Evolutionary conservation across 1,140 invertebrate species (phyloP).

Genomic region (Apis laboriosa): DNA sequence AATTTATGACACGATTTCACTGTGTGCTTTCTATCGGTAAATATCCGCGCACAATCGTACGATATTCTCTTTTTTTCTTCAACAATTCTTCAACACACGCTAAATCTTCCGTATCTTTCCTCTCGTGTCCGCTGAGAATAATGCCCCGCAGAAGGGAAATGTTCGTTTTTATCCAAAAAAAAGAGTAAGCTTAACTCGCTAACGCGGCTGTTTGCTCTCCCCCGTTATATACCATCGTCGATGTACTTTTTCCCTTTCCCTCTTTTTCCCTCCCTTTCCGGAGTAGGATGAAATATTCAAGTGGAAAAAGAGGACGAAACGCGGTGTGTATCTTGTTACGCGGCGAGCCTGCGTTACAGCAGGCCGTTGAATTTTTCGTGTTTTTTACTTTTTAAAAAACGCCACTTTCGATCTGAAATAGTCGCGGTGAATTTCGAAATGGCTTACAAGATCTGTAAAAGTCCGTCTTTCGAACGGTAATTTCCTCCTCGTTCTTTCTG

Average conservation of each 20-base stretch:
- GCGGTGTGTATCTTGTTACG: constrained; percentile 22
- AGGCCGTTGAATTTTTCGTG: constrained; percentile 4
- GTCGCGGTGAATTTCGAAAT: constrained; percentile 21
- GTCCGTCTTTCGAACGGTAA: constrained; percentile 1
- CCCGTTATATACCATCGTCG: background rate
- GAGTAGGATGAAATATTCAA: constrained; percentile 18
- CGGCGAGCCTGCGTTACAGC: background rate
- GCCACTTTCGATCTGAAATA: constrained; percentile 2
- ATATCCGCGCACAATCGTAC: background rate
- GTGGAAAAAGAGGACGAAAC: constrained; percentile 1
- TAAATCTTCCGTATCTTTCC: constrained; percentile 28
- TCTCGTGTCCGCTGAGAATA: constrained; percentile 11
- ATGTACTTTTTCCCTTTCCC: background rate
- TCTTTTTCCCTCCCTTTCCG: background rate
- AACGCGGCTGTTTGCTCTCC: constrained; percentile 24
- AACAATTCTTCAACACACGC: background rate
- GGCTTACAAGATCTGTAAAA: background rate
- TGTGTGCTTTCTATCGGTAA: background rate
- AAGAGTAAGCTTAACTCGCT: constrained; percentile 13
- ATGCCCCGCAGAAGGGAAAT: background rate
- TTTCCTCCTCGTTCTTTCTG: constrained; percentile 2
- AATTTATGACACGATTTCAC: no score
- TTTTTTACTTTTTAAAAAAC: constrained; percentile 10
- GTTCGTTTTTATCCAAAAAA: constrained; percentile 8
- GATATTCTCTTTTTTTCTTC: no score